These are phyloP conservation scores for Poecilobothrus nobilitatus DNA, from an alignment of 2,888 invertebrate genomes.

Conservation along the genomic window DNA sequence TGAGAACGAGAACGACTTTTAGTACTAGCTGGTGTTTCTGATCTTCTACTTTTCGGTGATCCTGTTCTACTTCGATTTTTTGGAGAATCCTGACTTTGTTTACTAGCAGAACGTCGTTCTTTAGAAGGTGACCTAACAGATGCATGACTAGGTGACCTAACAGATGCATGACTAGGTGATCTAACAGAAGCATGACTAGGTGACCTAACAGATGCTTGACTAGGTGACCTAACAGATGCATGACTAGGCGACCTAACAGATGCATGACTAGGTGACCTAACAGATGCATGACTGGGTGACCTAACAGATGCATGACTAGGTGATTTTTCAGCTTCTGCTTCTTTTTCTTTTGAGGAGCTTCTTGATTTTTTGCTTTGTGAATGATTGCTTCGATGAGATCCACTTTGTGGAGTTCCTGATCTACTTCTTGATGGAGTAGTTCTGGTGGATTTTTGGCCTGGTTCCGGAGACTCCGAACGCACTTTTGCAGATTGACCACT, in stretches of 20 bases:
- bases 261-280: neutral
- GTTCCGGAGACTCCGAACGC: constrained; percentile 25
- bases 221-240: constrained; percentile 13
- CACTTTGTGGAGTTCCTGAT: constrained; percentile 17
- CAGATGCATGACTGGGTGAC: constrained; percentile 5
- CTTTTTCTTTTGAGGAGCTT: neutral
- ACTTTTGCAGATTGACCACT: constrained; percentile 32
- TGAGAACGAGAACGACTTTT: constrained; percentile 21
- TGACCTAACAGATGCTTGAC: constrained; percentile 14
- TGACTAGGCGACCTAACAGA: constrained; percentile 11
- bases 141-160: neutral
- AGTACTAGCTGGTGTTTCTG: neutral
- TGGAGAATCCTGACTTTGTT: constrained; percentile 19
- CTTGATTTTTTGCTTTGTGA: constrained; percentile 17
- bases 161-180: neutral
- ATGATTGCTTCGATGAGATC: constrained; percentile 15
- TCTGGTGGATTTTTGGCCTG: constrained; percentile 22
- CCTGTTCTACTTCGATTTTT: constrained; percentile 18
- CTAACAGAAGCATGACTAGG: constrained; percentile 14
- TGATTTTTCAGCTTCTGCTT: neutral
- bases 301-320: constrained; percentile 14
- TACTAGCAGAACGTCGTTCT: constrained; percentile 18
- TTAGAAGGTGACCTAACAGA: constrained; percentile 16
- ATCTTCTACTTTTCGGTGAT: neutral
- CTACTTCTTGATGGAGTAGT: constrained; percentile 21